These are phyloP conservation scores for Smittia sp. DNA, from an alignment of 2,888 invertebrate genomes.

Conservation along the genomic window DNA sequence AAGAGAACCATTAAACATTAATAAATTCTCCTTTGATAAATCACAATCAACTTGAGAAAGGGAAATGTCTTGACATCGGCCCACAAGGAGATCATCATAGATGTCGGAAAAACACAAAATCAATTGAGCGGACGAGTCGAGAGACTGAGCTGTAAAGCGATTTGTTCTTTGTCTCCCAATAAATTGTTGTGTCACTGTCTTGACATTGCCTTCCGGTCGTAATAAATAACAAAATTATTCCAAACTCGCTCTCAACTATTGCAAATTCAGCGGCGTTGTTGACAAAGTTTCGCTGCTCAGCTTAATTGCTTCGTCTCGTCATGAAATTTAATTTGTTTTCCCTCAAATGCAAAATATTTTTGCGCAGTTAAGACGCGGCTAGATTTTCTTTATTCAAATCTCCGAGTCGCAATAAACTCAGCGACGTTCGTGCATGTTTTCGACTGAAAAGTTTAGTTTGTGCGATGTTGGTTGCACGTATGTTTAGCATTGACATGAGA, in stretches of 20 bases:
- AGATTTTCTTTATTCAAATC: neutral
- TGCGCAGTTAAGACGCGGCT: neutral
- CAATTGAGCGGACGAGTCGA: neutral
- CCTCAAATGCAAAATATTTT: neutral
- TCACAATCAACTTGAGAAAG: too few species aligned
- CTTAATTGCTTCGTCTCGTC: neutral
- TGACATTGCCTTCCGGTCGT: neutral
- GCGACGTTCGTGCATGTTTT: too few species aligned
- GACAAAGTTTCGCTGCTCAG: neutral
- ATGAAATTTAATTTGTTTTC: slow-evolving; percentile 7
- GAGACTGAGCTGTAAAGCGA: neutral
- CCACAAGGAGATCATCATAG: neutral
- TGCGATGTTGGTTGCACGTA: neutral
- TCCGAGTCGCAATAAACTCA: too few species aligned
- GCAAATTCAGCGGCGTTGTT: too few species aligned
- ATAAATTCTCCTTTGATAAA: too few species aligned
- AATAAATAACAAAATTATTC: neutral
- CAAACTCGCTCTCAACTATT: neutral
- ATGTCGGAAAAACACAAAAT: slow-evolving; percentile 4
- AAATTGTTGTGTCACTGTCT: neutral
- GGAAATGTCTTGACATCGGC: neutral
- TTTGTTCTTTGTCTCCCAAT: neutral
- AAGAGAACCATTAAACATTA: neutral
- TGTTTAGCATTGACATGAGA: neutral
- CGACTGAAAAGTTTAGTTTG: neutral